phyloP scores from a whole-genome alignment of 2,113 vertebrate genomes.

The Geothlypis trichas region DNA sequence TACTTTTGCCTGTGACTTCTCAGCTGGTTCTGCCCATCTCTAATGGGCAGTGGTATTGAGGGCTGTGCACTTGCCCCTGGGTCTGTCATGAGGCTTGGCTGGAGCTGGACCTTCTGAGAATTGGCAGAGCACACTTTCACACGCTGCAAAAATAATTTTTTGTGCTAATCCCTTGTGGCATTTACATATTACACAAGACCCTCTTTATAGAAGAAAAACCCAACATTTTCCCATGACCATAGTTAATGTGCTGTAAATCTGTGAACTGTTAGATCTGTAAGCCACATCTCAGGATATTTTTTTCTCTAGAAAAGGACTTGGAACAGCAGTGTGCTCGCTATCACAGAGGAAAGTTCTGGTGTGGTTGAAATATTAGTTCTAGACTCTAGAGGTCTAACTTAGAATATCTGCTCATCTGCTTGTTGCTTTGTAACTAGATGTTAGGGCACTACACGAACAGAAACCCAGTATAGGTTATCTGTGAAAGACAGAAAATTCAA shows the following conservation, averaged over 20 bases:
- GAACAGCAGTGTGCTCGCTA: not conserved
- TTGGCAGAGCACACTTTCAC: constrained; percentile 45
- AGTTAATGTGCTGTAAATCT: constrained; percentile 65
- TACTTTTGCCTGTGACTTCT: not conserved
- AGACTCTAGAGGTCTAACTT: not conserved
- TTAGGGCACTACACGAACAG: not conserved
- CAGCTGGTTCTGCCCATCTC: not conserved
- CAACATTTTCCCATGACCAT: constrained; percentile 63
- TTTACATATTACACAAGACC: constrained; percentile 57
- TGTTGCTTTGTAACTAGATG: not conserved
- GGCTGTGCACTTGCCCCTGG: constrained; percentile 23
- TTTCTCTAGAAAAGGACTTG: not conserved
- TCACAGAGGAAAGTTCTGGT: not conserved
- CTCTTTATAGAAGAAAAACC: not conserved
- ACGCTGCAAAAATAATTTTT: constrained; percentile 60
- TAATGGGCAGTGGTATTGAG: not conserved
- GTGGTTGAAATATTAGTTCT: not conserved
- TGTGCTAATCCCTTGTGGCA: constrained; percentile 47
- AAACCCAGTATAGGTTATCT: not conserved
- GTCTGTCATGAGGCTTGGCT: constrained; percentile 50
- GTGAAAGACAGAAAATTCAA: not conserved
- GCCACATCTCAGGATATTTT: not conserved
- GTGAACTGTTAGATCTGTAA: constrained; percentile 5
- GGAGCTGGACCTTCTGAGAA: constrained; percentile 58
- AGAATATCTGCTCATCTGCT: not conserved